phyloP scores from a whole-genome alignment of 2,797 vertebrate species.

The Chaenodraco wilsoni region DNA sequence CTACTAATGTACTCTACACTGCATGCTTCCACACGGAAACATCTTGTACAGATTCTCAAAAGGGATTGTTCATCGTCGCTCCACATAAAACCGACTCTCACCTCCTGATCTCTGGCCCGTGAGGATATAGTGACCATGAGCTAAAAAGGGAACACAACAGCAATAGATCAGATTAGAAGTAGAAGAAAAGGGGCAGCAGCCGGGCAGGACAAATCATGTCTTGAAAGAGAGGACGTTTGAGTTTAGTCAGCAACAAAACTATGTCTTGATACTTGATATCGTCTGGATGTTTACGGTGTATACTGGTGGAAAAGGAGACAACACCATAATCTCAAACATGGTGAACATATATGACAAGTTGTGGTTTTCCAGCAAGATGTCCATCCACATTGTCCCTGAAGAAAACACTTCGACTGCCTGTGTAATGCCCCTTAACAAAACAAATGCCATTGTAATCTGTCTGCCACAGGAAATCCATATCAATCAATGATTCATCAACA shows the following conservation, averaged over 20 bases:
- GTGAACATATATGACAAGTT: background rate
- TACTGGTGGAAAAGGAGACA: background rate
- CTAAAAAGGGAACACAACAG: conserved; percentile 15
- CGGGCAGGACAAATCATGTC: background rate
- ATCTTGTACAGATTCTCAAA: background rate
- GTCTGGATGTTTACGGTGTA: background rate
- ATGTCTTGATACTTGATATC: background rate
- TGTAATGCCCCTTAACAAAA: background rate
- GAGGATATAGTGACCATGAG: conserved; percentile 17
- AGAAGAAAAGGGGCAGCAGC: background rate
- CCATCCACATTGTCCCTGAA: no score
- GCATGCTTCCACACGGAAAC: background rate
- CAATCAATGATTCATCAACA: conserved; percentile 68
- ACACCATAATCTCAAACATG: background rate
- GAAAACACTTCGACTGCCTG: background rate
- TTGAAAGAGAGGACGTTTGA: background rate
- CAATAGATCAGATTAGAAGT: conserved; percentile 26
- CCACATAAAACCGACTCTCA: conserved; percentile 1
- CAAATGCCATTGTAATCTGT: conserved; percentile 17
- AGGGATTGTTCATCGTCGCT: conserved; percentile 3
- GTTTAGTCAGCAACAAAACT: background rate
- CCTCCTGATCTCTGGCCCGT: conserved; percentile 12
- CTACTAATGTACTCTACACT: background rate
- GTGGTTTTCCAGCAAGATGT: background rate
- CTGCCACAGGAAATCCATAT: conserved; percentile 34